phyloP scores from a whole-genome alignment of 2,888 invertebrate species.

The Octonoba sinensis region DNA sequence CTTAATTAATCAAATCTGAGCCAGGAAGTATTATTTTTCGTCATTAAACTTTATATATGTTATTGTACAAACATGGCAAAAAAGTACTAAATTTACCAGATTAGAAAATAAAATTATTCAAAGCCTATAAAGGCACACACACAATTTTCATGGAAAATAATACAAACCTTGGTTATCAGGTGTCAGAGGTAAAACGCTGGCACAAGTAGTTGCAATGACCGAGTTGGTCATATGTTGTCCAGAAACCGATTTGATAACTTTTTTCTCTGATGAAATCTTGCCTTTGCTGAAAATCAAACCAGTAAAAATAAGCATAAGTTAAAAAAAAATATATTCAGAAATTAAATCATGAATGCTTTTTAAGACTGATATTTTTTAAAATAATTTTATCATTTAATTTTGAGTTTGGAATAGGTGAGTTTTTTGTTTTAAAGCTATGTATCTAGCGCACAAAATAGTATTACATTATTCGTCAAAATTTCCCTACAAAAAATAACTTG shows the following conservation, averaged over 20 bases:
- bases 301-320: background rate
- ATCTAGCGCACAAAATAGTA: too few species aligned
- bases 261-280: conserved; percentile 30
- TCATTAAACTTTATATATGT: too few species aligned
- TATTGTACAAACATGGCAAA: background rate
- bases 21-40: too few species aligned
- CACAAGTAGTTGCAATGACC: conserved; percentile 58
- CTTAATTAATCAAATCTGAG: too few species aligned
- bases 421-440: too few species aligned
- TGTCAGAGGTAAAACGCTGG: conserved; percentile 65
- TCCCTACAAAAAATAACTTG: too few species aligned
- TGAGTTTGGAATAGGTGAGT: too few species aligned
- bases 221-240: conserved; percentile 15
- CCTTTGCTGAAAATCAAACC: background rate
- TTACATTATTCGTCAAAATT: too few species aligned
- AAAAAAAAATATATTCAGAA: background rate
- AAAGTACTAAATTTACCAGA: background rate
- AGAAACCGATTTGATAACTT: conserved; percentile 15
- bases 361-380: too few species aligned
- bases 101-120: background rate
- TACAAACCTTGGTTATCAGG: conserved; percentile 64
- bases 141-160: background rate
- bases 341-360: background rate
- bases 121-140: background rate
- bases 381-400: too few species aligned